Conservation (phyloP, 2,113 vertebrate species). For the Pycnonotus jocosus region DNA sequence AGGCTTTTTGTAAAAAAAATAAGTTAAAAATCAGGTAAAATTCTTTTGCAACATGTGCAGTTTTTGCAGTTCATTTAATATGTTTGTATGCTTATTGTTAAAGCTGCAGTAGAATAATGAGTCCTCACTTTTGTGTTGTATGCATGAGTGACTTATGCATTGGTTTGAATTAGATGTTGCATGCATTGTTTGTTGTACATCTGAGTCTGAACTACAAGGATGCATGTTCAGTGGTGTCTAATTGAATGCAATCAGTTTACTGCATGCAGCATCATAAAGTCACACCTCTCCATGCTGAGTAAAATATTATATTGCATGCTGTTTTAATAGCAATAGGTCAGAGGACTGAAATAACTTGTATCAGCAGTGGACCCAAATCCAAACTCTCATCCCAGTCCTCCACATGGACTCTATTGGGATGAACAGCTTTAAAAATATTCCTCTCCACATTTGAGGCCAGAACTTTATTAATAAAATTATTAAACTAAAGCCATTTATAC, state of each 20-base stretch:
- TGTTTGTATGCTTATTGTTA: not conserved
- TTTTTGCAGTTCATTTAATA: not conserved
- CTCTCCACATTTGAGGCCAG: not conserved
- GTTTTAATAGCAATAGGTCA: not conserved
- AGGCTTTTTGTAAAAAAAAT: not conserved
- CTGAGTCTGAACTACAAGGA: not conserved
- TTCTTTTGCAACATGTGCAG: not conserved
- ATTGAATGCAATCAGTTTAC: not conserved
- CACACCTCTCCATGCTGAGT: accelerated
- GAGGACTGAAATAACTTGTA: not conserved
- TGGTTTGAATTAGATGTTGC: not conserved
- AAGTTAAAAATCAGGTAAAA: conserved; percentile 41
- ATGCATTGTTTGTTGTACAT: not conserved
- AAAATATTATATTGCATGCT: not conserved
- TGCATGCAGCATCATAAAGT: not conserved
- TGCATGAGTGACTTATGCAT: not conserved
- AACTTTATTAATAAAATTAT: not conserved
- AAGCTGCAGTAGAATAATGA: not conserved
- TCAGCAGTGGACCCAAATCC: not conserved
- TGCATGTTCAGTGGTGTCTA: not conserved
- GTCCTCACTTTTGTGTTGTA: not conserved
- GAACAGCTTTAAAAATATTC: not conserved
- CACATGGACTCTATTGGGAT: not conserved
- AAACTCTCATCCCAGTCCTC: not conserved
- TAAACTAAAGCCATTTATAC: not conserved